Evolutionary conservation across 2,113 vertebrate genomes (phyloP), one percentile per base, ranked within the genome.

Genomic region (Perccottus glenii): DNA sequence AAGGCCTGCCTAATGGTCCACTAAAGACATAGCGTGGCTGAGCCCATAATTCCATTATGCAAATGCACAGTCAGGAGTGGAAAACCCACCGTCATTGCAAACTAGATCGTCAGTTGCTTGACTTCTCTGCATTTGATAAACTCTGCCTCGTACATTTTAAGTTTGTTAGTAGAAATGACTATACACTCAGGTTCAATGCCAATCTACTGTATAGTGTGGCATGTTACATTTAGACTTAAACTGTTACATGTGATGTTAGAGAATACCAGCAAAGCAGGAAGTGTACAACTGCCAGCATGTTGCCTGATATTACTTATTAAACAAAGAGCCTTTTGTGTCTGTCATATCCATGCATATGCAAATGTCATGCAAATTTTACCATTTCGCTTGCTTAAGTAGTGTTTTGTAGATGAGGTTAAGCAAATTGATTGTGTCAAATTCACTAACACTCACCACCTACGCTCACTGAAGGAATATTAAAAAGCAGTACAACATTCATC

Each of bases 1-100:
- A 93, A 89, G 93, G 93, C 91, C 91, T 93, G 94, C 93, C 94
- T 95, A 95, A 92, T 91, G 92, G 90, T 94, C 88, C 92, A 94
- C 92, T 84, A 92, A 95, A 95, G 90, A 93, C 90, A 88, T 87
- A 93, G 93, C 92, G 90, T 93, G 93, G 93, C 92, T 88, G 85
- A 88, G 88, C 90, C 94, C 88, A 87, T 95, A 94, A 95, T 95
- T 92, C 92, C 93, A 95, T 96, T 98, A 97, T 96, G 95, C 93
- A 96, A 97, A 98, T 96, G 87, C 89, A 52, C 45, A 85, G 87
- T 92, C 91, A 89, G 82, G 90, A 91, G 88, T 89, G 82, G 81
- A 79, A 93, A 89, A 90, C 90, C 93, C 90, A 82, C 90, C 91
- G 93, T 94, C 91, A 88, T 75, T 89, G 88, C 75, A 90, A 85